Evolutionary conservation across 2,113 vertebrate genomes (phyloP).

Genomic region (Oryzias celebensis): DNA sequence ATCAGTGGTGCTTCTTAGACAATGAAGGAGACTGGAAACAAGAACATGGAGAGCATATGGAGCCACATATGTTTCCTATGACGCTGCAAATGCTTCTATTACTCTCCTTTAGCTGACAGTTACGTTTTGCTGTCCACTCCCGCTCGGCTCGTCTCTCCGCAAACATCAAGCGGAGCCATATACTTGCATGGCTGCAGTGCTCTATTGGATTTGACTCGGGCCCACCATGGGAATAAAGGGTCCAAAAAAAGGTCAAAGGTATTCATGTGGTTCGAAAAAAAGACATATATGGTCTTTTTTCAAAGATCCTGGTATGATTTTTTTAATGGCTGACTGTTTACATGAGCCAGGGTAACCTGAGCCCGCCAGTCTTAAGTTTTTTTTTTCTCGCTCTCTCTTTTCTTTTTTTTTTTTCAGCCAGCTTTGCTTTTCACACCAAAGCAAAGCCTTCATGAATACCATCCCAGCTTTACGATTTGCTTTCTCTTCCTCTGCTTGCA

Average conservation of each 20-base stretch:
- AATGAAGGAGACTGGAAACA: conserved; percentile 68
- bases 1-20: conserved; percentile 72
- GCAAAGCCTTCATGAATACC: conserved; percentile 71
- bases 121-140: conserved; percentile 71
- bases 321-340: conserved; percentile 75
- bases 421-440: conserved; percentile 70
- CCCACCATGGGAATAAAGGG: conserved; percentile 55
- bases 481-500: conserved; percentile 23
- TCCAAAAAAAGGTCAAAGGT: conserved; percentile 67
- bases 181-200: conserved; percentile 60
- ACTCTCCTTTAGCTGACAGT: conserved; percentile 77
- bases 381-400: conserved; percentile 16
- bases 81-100: conserved; percentile 75
- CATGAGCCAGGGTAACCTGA: conserved; percentile 74
- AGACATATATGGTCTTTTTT: conserved; percentile 41
- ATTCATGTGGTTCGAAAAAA: conserved; percentile 53
- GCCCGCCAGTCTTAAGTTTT: conserved; percentile 63
- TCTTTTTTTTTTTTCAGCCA: conserved; percentile 39
- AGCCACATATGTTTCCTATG: conserved; percentile 79
- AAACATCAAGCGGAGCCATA: conserved; percentile 63
- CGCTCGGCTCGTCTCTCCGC: conserved; percentile 51
- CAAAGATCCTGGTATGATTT: conserved; percentile 62
- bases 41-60: conserved; percentile 73
- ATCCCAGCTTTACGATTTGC: conserved; percentile 49
- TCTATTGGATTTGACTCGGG: conserved; percentile 64